Evolutionary conservation across 2,113 vertebrate species (phyloP).

Genomic region (Tonatia bakeri): DNA sequence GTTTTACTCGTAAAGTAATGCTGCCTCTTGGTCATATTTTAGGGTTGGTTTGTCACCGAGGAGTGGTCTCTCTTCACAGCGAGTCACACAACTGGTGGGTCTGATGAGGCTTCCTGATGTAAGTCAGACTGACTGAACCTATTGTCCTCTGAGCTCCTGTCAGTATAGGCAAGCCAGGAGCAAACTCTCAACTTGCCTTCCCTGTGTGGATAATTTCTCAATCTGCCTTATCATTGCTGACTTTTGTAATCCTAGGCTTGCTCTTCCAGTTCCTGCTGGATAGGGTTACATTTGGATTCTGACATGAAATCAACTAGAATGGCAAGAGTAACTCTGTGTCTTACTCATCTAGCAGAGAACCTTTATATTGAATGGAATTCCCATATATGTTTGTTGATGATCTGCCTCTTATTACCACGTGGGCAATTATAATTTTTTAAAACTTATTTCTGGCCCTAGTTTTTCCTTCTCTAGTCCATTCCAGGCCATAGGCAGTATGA

Average conservation of each 20-base stretch:
- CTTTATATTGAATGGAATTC: neutral
- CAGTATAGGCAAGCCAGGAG: neutral
- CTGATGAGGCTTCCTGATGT: slow-evolving; percentile 19
- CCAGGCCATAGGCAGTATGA: neutral
- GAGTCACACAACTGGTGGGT: slow-evolving; percentile 42
- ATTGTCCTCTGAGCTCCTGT: neutral
- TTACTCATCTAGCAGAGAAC: neutral
- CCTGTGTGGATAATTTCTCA: neutral
- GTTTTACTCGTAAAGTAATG: neutral
- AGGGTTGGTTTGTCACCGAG: slow-evolving; percentile 36
- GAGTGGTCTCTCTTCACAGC: slow-evolving; percentile 49
- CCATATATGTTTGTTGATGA: neutral
- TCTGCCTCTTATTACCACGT: neutral
- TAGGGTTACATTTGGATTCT: neutral
- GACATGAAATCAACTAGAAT: neutral
- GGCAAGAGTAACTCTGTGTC: neutral
- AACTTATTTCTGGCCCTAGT: neutral
- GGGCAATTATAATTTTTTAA: neutral
- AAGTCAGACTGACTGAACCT: neutral
- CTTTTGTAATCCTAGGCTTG: slow-evolving; percentile 21
- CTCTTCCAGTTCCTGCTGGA: neutral
- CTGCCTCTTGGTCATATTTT: slow-evolving; percentile 6
- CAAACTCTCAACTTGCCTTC: neutral
- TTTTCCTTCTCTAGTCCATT: slow-evolving; percentile 1
- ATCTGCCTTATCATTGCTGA: neutral